Evolutionary conservation across 2,113 vertebrate genomes (phyloP), one percentile per base, ranked within the genome.

Genomic region (Panurus biarmicus): DNA sequence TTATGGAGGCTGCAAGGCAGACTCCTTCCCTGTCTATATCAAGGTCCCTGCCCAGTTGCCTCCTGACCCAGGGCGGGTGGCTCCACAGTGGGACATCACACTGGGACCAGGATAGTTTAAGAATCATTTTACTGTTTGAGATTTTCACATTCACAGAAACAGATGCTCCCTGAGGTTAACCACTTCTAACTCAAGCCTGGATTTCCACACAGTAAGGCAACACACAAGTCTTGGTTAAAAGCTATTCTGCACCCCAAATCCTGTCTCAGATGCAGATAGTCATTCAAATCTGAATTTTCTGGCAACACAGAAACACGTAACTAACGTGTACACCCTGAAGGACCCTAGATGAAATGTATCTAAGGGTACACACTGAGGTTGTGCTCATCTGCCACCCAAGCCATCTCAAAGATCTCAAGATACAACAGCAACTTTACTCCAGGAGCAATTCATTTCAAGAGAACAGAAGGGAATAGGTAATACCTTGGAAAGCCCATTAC

Each of bases 41-140:
- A 45, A 24, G 36, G 23, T 83, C 36, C 16, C 69, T 80, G n/a
- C 25, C 25, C 35, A 36, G 54, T 22, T 76, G 40, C 28, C 33
- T 44, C 54, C 57, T 4, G 1, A 60, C n/a, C 13, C 18, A 31
- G 60, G 8, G 19, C 0, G 0, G 22, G 11, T 23, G 21, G 48
- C 53, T 72, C 26, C 40, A 35, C 1, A 4, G 35, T 11, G 2
- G n/a, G 29, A 20, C 29, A 60, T 13, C 1, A 1, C 24, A 14
- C 7, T 42, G 40, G 40, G 16, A 11, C 31, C 44, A 7, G 7
- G 12, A 60, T n/a, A 56, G 36, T 31, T 36, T 14, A 64, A 44
- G 26, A 45, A 58, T 48, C 42, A n/a, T 92, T 71, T 67, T 33
- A 48, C 22, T 45, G 42, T 54, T 40, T 44, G 24, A 42, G 54